Base-by-base conservation (phyloP, 2,797 vertebrate species). In the Ctenopoma kingsleyae region DNA sequence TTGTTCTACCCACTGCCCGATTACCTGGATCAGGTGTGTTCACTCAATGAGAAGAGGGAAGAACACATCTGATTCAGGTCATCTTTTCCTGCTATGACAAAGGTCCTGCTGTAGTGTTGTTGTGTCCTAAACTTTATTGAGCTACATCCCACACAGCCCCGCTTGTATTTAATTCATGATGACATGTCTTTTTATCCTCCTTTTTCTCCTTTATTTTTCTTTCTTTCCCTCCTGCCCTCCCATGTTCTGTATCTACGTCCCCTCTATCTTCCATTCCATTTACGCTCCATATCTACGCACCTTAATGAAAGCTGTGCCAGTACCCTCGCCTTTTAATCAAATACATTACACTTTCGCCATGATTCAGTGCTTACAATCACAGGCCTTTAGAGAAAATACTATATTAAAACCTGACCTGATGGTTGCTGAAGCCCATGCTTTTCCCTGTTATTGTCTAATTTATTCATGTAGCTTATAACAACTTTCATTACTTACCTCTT, bases 261-360 rank as follows among this genome's bases (percentile, higher is more conserved):
- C 15, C 12, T 59, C 27, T 58, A 49, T 66, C 65, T 73, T 61
- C 61, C 19, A 13, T 66, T 53, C 41, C 27, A 59, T 71, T 58
- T 48, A 56, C 60, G 55, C 60, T 65, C 12, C 32, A 10, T 36
- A 51, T 67, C 50, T 62, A 35, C 43, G 6, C 63, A 71, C 67
- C 58, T 73, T 80, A 83, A 85, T 85, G 54, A 86, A 84, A 82
- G 64, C 62, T n/a, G 79, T 47, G 41, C 32, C 47, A 72, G 46
- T 71, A 65, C 59, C 82, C 80, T 84, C 74, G 67, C 89, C 54
- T 84, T 89, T 87, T 81, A 80, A 88, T 91, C 79, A 80, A 80
- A 89, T 40, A 30, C 69, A 82, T 87, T 82, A 86, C 44, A 30
- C 38, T 78, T 81, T 76, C 32, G 50, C 71, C 71, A 65, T 80